Base-by-base conservation (phyloP, 2,113 vertebrate species). In the Dendrocopos noguchii region DNA sequence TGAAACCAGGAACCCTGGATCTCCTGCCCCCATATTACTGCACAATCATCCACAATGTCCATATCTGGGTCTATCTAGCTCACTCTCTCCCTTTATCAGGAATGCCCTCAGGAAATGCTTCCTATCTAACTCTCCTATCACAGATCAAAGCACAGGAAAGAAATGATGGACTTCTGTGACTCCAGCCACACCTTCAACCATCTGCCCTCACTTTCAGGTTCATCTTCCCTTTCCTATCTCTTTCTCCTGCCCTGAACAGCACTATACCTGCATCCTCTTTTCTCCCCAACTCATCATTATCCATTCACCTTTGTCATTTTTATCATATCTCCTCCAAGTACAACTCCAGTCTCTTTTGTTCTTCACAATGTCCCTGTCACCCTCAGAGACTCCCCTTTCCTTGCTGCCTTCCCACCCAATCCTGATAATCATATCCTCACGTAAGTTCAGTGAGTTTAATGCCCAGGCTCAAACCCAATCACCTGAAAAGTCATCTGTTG, bases 31-130 rank as follows among this genome's bases (percentile, higher is more conserved):
- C 33, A 11, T 73, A 52, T 80, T 22, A 39, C 34, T 39, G 53
- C 31, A 11, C 2, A 0, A 36, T 80, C 56, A 71, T 2, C 50
- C 34, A 4, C 1, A 13, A 33, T 20, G 67, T 56, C 31, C 0
- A 2, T 3, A 14, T 20, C 61, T 59, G 65, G 18, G 56, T 28
- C 56, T 68, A 47, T 24, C 56, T 18, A 44, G n/a, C 60, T 85
- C 64, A 7, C 39, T 24, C 64, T 52, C 79, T 63, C 72, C 55
- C 60, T 70, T 63, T n/a, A 71, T 24, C 94, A 83, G 72, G 47
- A 68, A 70, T 80, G 44, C 52, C 65, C 70, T 88, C 18, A 29
- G 3, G 4, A 65, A 73, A 21, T 19, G 17, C 13, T 46, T 55
- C 77, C 42, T 75, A 67, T 64, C 70, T 33, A 64, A 42, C 29